Base-by-base conservation (phyloP, 2,113 vertebrate species). In the Bubo scandiacus region DNA sequence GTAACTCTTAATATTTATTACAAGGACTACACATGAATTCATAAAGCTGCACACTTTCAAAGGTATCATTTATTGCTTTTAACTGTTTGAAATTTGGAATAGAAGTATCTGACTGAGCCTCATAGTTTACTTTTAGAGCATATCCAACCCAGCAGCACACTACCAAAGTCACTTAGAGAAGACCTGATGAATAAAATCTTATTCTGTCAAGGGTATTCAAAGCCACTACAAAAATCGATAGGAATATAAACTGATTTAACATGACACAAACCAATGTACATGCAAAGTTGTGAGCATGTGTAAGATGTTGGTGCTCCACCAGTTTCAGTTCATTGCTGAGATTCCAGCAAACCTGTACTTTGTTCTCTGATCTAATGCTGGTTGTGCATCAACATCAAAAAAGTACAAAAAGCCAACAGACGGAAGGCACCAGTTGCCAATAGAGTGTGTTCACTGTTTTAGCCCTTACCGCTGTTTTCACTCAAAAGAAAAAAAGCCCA, bases 241-340 rank as follows among this genome's bases (percentile, higher is more conserved):
- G 17, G 11, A 78, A 54, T 15, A 45, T 30, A 55, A 89, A 78
- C 7, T 43, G 10, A 43, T 59, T 27, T 82, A 72, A 62, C 54
- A 27, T 15, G 19, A 62, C 29, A n/a, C 30, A 83, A 70, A 29
- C 17, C 25, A 75, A 36, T 0, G 2, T 32, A 36, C 0, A 2
- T 15, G 15, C 26, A 72, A 57, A 67, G 27, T 2, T 47, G 13
- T 51, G 14, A 79, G 32, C 10, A 19, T 4, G 9, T 4, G 4
- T 66, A 51, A 63, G 55, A 16, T 4, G 18, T 7, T 70, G 43
- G 72, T 74, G 43, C 15, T 73, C 55, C 29, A 51, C 8, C 25
- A 59, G 40, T 21, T 72, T 51, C 49, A 54, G 18, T 25, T n/a
- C 65, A 34, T 0, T 2, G 32, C 15, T 1, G 1, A 81, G 29